Evolutionary conservation across 2,113 vertebrate species (phyloP).

Genomic region (Oryzias curvinotus): DNA sequence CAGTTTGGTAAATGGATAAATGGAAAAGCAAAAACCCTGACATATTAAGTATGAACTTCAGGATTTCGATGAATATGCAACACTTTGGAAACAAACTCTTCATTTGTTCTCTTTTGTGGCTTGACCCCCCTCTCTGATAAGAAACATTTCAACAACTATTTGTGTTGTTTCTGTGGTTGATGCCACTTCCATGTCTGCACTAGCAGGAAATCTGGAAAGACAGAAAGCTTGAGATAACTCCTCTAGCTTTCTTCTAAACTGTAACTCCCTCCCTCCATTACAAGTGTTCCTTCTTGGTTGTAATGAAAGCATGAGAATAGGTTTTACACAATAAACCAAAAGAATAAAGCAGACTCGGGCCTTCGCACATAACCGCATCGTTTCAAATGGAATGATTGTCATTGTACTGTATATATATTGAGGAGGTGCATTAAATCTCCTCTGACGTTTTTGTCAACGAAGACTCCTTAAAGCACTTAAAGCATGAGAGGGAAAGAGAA

Average conservation of each 20-base stretch:
- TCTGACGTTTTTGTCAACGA: slow-evolving; percentile 24
- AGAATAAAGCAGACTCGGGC: slow-evolving; percentile 48
- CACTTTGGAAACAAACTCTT: slow-evolving; percentile 59
- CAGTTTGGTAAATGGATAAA: no score
- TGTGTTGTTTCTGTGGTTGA: neutral
- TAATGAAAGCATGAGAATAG: slow-evolving; percentile 59
- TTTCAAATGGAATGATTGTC: slow-evolving; percentile 50
- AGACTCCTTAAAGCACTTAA: slow-evolving; percentile 40
- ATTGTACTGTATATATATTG: slow-evolving; percentile 32
- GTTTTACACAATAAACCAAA: slow-evolving; percentile 59
- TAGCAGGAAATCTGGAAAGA: neutral
- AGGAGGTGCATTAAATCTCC: slow-evolving; percentile 34
- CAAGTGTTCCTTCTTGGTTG: slow-evolving; percentile 47
- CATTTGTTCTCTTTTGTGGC: slow-evolving; percentile 23
- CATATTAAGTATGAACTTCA: slow-evolving; percentile 1
- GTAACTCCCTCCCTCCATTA: slow-evolving; percentile 18
- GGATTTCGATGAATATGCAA: slow-evolving; percentile 34
- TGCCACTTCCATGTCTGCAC: neutral
- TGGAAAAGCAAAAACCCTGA: neutral
- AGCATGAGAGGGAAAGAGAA: slow-evolving; percentile 24
- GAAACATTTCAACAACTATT: slow-evolving; percentile 7
- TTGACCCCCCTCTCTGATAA: slow-evolving; percentile 9
- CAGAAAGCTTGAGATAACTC: neutral
- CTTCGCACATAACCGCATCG: slow-evolving; percentile 34
- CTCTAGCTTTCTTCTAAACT: slow-evolving; percentile 14